phyloP scores from a whole-genome alignment of 2,888 invertebrate species.

The Amphipoea oculea region DNA sequence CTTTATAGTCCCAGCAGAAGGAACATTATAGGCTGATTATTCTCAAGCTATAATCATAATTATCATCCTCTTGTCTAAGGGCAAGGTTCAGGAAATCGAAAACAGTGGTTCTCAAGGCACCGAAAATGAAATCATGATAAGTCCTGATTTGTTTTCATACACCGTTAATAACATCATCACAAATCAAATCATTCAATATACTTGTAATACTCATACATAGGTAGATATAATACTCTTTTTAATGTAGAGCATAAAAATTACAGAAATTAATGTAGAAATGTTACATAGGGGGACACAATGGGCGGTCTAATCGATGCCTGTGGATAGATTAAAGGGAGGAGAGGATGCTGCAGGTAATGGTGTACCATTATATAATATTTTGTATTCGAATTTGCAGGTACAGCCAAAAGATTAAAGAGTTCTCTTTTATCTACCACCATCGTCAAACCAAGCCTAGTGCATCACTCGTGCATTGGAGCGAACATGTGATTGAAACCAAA shows the following conservation, averaged over 20 bases:
- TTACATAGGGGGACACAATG: not conserved
- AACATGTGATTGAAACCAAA: conserved; percentile 91
- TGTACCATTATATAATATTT: not conserved
- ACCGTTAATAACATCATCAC: not conserved
- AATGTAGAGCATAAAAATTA: not conserved
- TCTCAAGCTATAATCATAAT: not conserved
- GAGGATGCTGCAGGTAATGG: not conserved
- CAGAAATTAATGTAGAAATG: not conserved
- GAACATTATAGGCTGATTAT: not conserved
- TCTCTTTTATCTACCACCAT: conserved; percentile 76
- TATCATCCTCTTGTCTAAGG: not conserved
- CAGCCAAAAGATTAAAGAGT: conserved; percentile 67
- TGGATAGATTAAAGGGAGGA: not conserved
- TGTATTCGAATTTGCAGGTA: conserved; percentile 69
- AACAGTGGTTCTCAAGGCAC: no score
- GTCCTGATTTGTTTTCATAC: no score
- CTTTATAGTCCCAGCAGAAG: not conserved
- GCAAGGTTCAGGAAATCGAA: not conserved
- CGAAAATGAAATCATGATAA: no score
- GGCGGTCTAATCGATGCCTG: not conserved
- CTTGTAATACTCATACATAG: not conserved
- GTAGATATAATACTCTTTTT: no score
- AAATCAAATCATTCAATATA: not conserved
- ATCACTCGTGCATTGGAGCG: conserved; percentile 92
- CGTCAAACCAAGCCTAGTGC: conserved; percentile 90